Conservation (phyloP, 2,797 vertebrate species). For the Enteromius argenteus region DNA sequence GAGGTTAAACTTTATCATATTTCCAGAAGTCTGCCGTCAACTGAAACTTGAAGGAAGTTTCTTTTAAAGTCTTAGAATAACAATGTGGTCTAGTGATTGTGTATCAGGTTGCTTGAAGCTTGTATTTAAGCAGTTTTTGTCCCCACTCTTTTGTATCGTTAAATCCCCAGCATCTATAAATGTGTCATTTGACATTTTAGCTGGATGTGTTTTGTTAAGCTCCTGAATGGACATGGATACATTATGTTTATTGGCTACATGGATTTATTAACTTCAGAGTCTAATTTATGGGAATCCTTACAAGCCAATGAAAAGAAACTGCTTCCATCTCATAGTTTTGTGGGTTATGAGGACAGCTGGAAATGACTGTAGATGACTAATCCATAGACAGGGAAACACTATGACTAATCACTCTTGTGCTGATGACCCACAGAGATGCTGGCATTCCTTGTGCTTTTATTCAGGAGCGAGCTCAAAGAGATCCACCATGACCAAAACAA, state of each 20-base stretch:
- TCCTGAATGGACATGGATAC: not conserved
- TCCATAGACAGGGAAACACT: slow-evolving; percentile 46
- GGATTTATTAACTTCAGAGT: slow-evolving; percentile 27
- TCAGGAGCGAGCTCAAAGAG: slow-evolving; percentile 26
- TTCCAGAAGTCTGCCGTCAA: slow-evolving; percentile 1
- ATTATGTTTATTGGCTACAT: slow-evolving; percentile 11
- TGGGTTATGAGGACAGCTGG: slow-evolving; percentile 36
- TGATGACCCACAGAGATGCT: slow-evolving; percentile 13
- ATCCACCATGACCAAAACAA: slow-evolving; percentile 25
- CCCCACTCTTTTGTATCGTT: not conserved
- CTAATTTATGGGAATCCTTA: slow-evolving; percentile 48
- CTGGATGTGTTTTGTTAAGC: not conserved
- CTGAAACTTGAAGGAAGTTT: slow-evolving; percentile 2
- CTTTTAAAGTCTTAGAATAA: not conserved
- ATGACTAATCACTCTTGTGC: slow-evolving; percentile 39
- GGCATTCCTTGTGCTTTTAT: slow-evolving; percentile 27
- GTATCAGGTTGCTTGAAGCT: not conserved
- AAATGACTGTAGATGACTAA: slow-evolving; percentile 51
- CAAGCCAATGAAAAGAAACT: slow-evolving; percentile 49
- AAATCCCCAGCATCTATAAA: not conserved
- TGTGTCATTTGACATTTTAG: not conserved
- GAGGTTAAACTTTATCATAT: not conserved
- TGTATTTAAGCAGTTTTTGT: not conserved
- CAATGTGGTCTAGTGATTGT: not conserved
- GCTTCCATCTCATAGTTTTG: slow-evolving; percentile 8